Base-by-base conservation (phyloP, 1,140 invertebrate species). In the Brachionus sp. region DNA sequence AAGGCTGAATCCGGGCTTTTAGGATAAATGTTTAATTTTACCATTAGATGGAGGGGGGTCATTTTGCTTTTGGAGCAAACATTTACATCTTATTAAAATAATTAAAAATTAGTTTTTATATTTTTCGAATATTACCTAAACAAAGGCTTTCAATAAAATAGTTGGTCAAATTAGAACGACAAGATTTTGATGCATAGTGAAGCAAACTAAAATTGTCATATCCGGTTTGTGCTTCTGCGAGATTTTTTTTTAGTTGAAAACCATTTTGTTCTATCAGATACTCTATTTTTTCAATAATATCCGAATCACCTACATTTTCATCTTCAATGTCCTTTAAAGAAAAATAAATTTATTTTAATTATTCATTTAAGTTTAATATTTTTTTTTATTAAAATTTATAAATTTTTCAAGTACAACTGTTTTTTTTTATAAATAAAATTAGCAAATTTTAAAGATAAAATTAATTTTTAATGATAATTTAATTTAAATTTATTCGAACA, bases 281-380 rank as follows among this genome's bases (percentile, higher is more conserved):
- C 13, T 80, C 50, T 57, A 80, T 19, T 66, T 80, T 80, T 19
- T 29, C 25, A 23, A 62, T 80, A 13, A 80, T 80, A 6, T 62
- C 33, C 7, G 16, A 10, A 19, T 80, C 77, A 19, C 3, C 25
- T 23, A 12, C 2, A 39, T 35, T 62, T 9, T 66, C 77, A 57
- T 62, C 50, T 35, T 80, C 77, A 80, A 80, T 80, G 29, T 80
- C 77, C 77, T 80, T 62, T 25, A 44, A 12, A 50, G 37, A 5
- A 62, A 23, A 37, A 5, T 13, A 66, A 66, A 13, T 66, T 66
- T 66, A 66, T 7, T 66, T 53, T 16, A 16, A 42, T 42, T 5
- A 16, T 53, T 53, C 5, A 13, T 66, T 33, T 33, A 66, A n/a
- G n/a, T n/a, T n/a, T n/a, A 39, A 9, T 39, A 9, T 39, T 39